Conservation (phyloP, 2,888 invertebrate species). For the Euclidia mi region DNA sequence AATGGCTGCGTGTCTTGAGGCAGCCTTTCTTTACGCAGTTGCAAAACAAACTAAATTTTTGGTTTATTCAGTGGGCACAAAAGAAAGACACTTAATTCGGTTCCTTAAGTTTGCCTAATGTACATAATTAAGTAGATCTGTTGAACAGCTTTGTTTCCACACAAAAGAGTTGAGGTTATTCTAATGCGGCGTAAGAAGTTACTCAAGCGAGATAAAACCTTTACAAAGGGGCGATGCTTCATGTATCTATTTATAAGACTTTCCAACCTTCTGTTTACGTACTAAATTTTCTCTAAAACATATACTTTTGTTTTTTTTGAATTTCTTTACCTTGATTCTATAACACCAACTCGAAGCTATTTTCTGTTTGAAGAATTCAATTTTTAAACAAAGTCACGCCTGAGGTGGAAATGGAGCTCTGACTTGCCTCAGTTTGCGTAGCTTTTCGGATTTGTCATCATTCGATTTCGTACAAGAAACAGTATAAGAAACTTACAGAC, state of each 20-base stretch:
- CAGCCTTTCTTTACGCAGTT: constrained; percentile 31
- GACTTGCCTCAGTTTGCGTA: neutral
- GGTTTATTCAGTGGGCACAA: constrained; percentile 36
- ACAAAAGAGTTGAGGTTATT: constrained; percentile 23
- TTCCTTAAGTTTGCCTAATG: constrained; percentile 42
- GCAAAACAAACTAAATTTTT: too few relatives aligned
- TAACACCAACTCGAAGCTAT: neutral
- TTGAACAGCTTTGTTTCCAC: constrained; percentile 33
- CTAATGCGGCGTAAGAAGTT: constrained; percentile 9
- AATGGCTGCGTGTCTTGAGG: constrained; percentile 27
- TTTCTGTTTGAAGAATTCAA: constrained; percentile 9
- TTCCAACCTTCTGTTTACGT: neutral
- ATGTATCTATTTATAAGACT: too few relatives aligned
- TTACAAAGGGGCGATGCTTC: constrained; percentile 13
- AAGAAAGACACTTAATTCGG: constrained; percentile 46
- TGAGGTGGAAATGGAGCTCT: too few relatives aligned
- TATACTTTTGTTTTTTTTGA: too few relatives aligned
- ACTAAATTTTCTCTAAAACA: too few relatives aligned
- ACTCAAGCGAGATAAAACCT: constrained; percentile 13
- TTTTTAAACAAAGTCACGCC: constrained; percentile 13
- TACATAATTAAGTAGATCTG: constrained; percentile 41
- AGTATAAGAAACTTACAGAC: too few relatives aligned
- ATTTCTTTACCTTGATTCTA: too few relatives aligned
- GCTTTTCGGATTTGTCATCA: neutral
- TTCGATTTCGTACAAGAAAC: too few relatives aligned